phyloP scores from a whole-genome alignment of 2,797 vertebrate genomes.

The Sebastes matsubarae region DNA sequence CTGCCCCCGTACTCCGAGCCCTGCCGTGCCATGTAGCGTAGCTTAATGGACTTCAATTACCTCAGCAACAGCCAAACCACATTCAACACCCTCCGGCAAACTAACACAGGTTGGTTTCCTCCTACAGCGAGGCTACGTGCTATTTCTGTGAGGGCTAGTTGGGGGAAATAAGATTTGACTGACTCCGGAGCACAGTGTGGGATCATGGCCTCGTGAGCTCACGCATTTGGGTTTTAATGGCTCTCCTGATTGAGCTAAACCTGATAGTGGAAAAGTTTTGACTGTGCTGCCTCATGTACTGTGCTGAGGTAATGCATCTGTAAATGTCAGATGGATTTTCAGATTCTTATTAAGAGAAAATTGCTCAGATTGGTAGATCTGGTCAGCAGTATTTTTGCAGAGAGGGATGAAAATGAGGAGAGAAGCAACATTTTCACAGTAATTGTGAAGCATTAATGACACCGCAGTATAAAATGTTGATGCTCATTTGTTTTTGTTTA shows the following conservation, averaged over 20 bases:
- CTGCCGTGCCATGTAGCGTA: conserved; percentile 42
- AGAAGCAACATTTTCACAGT: background rate
- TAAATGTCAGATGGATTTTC: conserved; percentile 23
- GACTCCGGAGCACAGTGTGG: conserved; percentile 58
- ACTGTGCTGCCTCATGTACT: conserved; percentile 20
- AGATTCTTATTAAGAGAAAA: background rate
- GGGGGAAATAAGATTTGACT: conserved; percentile 68
- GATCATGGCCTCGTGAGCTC: conserved; percentile 59
- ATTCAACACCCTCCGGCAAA: conserved; percentile 68
- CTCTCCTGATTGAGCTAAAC: conserved; percentile 66
- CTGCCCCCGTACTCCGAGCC: conserved; percentile 3
- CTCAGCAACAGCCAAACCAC: conserved; percentile 70
- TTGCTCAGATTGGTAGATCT: background rate
- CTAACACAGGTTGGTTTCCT: conserved; percentile 65
- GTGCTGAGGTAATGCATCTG: conserved; percentile 33
- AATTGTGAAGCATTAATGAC: background rate
- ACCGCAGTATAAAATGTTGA: background rate
- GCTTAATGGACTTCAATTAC: conserved; percentile 63
- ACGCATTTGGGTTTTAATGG: conserved; percentile 59
- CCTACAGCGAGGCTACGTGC: conserved; percentile 52
- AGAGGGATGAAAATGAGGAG: background rate
- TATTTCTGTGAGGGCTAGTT: conserved; percentile 60
- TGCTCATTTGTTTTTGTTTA: background rate
- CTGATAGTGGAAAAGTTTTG: conserved; percentile 62
- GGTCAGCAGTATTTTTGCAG: background rate